Conservation (phyloP, 2,113 vertebrate species). For the Leptosomus discolor region DNA sequence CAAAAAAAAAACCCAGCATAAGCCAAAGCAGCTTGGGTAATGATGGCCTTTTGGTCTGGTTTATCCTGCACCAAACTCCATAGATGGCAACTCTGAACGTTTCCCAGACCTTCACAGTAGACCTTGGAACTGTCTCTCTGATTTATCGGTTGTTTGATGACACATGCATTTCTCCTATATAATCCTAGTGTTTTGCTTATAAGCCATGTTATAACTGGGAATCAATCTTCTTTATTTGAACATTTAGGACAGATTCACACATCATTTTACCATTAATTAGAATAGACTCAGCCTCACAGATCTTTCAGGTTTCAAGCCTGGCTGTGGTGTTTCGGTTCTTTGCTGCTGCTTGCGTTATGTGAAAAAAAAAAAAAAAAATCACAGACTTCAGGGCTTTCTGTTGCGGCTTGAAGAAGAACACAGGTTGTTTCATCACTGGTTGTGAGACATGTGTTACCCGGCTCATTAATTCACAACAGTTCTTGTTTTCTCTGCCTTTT, state of each 20-base stretch:
- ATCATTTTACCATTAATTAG: slow-evolving; percentile 52
- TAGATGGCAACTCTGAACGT: not conserved
- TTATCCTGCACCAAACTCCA: not conserved
- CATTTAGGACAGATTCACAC: slow-evolving; percentile 42
- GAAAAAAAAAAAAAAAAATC: not conserved
- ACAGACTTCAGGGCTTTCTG: slow-evolving; percentile 7
- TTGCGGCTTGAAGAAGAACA: slow-evolving; percentile 9
- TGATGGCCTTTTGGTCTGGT: not conserved
- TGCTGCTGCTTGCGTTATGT: not conserved
- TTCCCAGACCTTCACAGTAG: slow-evolving; percentile 60
- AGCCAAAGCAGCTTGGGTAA: not conserved
- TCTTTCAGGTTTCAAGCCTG: not conserved
- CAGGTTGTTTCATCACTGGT: slow-evolving; percentile 48
- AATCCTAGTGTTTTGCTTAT: slow-evolving; percentile 40
- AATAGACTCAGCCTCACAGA: not conserved
- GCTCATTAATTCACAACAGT: slow-evolving; percentile 62
- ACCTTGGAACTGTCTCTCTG: slow-evolving; percentile 49
- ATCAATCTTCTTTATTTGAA: slow-evolving; percentile 66
- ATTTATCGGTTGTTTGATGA: slow-evolving; percentile 36
- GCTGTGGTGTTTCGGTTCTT: not conserved
- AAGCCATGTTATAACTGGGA: not conserved
- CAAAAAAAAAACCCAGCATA: not conserved
- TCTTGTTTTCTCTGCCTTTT: slow-evolving; percentile 63
- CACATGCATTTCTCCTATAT: slow-evolving; percentile 15
- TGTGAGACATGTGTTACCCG: slow-evolving; percentile 50